These are phyloP conservation scores for Agelaius phoeniceus DNA, from an alignment of 2,113 vertebrate species.

Conservation along the genomic window DNA sequence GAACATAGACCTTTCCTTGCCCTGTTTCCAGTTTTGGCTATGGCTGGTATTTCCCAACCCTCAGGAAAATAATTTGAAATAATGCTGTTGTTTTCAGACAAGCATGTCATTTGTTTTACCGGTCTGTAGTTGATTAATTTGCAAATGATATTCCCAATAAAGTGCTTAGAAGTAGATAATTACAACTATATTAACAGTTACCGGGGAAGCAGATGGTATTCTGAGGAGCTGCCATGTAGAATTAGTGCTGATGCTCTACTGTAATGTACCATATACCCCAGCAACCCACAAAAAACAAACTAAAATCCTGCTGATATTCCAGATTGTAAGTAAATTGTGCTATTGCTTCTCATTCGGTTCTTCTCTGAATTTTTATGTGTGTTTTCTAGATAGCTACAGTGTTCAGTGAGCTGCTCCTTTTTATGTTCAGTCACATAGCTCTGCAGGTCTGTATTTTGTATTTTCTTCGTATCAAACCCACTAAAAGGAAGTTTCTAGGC, in stretches of 20 bases:
- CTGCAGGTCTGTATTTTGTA: conserved; percentile 42
- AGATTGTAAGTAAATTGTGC: conserved; percentile 82
- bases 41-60: conserved; percentile 44
- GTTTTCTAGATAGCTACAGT: conserved; percentile 67
- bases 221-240: conserved; percentile 94
- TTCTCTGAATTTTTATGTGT: conserved; percentile 73
- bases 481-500: conserved; percentile 31
- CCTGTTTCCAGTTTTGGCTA: conserved; percentile 18
- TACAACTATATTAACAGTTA: conserved; percentile 99
- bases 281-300: conserved; percentile 77
- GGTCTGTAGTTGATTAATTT: conserved; percentile 94
- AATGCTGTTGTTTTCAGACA: conserved; percentile 79
- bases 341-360: conserved; percentile 74
- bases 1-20: neutral
- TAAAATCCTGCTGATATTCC: conserved; percentile 83
- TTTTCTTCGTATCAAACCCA: conserved; percentile 48
- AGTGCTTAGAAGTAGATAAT: conserved; percentile 98
- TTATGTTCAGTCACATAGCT: conserved; percentile 60
- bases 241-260: conserved; percentile 93
- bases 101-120: conserved; percentile 85
- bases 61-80: conserved; percentile 74
- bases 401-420: conserved; percentile 72
- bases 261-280: conserved; percentile 85
- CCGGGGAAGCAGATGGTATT: conserved; percentile 96
- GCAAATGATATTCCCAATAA: conserved; percentile 97